A percentile compares a stretch with the other conserved stretches of the same genome.
phyloP scores from a whole-genome alignment of 2,797 vertebrate species.

The Crypturellus tataupa region DNA sequence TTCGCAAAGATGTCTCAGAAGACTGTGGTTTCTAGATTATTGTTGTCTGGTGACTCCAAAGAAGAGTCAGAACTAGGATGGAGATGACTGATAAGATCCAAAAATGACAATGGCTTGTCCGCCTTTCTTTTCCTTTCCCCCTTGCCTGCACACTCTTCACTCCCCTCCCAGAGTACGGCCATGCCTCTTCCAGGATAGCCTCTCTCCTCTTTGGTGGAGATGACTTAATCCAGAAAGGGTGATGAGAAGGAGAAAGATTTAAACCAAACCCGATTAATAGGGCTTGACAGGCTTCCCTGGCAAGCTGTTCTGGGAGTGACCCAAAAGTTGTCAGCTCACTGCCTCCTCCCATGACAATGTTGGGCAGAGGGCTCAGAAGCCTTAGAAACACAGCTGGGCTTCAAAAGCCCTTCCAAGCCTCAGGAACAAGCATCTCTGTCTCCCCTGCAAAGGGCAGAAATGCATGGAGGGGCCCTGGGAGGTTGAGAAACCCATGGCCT shows the following conservation, averaged over 20 bases:
- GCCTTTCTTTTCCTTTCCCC: not conserved
- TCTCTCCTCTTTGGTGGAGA: not conserved
- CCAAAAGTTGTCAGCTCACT: slow-evolving; percentile 40
- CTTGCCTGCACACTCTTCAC: not conserved
- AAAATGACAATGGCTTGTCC: not conserved
- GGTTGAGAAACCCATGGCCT: rapidly evolving
- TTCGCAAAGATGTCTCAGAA: not conserved
- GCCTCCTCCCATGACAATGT: not conserved
- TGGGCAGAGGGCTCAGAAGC: not conserved
- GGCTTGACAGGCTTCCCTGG: slow-evolving; percentile 56
- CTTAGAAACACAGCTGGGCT: not conserved
- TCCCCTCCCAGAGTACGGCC: not conserved
- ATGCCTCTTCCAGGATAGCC: not conserved
- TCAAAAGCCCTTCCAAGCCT: not conserved
- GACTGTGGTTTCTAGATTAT: not conserved
- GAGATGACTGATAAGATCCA: not conserved
- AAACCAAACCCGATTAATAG: slow-evolving; percentile 54
- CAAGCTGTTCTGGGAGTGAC: slow-evolving; percentile 47
- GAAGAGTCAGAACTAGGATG: not conserved
- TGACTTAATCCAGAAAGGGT: slow-evolving; percentile 55
- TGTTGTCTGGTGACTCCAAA: not conserved
- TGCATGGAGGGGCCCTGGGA: not conserved
- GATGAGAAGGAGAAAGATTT: slow-evolving; percentile 66
- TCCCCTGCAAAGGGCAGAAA: not conserved
- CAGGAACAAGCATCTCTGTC: not conserved